Percentiles rank a stretch among this genome's conserved stretches.
Conservation (phyloP, 2,797 vertebrate genomes). For the Propithecus deckenii region DNA sequence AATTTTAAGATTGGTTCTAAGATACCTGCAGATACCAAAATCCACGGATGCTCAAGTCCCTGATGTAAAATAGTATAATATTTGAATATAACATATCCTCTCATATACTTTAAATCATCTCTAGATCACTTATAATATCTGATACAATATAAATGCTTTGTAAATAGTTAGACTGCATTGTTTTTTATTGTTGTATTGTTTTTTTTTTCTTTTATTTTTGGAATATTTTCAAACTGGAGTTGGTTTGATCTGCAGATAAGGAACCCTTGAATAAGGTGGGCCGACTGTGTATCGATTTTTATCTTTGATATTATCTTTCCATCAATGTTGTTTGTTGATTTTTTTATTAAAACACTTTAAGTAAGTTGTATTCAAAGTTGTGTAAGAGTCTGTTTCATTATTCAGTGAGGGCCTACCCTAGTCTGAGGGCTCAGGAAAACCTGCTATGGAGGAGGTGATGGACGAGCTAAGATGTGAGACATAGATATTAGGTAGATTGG, state of each 20-base stretch:
- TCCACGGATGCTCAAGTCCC: neutral
- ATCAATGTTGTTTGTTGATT: neutral
- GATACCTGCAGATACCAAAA: neutral
- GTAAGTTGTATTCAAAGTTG: constrained; percentile 29
- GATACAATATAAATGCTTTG: neutral
- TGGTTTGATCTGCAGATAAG: neutral
- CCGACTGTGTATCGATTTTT: neutral
- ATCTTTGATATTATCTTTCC: neutral
- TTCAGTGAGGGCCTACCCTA: neutral
- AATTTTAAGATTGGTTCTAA: neutral
- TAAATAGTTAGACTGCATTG: neutral
- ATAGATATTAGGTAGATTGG: neutral
- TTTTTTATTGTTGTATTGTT: neutral
- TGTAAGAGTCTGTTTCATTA: neutral
- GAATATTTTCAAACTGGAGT: neutral
- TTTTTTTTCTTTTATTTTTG: neutral
- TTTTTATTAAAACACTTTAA: constrained; percentile 22
- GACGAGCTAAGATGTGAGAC: neutral
- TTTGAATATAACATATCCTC: neutral
- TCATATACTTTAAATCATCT: neutral
- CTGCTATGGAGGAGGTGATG: neutral
- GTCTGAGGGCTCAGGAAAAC: neutral
- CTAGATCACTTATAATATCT: neutral
- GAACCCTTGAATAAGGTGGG: neutral
- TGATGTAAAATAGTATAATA: neutral